Evolutionary conservation across 1,140 invertebrate genomes (phyloP).

Genomic region (Oryzaephilus surinamensis): DNA sequence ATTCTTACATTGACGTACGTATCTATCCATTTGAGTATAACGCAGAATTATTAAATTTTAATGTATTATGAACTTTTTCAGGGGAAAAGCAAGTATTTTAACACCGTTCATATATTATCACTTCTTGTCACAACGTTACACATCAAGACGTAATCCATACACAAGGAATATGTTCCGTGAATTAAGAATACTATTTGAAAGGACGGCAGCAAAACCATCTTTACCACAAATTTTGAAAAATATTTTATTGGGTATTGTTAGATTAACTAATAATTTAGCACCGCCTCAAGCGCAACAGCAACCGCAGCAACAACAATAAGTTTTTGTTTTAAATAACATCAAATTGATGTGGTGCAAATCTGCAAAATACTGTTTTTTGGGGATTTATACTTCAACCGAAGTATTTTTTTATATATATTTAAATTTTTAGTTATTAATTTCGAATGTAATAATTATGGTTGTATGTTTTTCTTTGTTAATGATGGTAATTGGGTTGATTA

Average conservation of each 20-base stretch:
- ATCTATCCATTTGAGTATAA: conserved; percentile 2
- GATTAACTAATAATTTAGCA: conserved; percentile 51
- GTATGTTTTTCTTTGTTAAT: no score
- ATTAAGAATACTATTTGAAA: conserved; percentile 52
- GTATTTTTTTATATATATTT: no score
- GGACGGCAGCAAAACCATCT: conserved; percentile 46
- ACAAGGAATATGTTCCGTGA: conserved; percentile 82
- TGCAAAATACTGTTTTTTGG: no score
- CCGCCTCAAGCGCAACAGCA: conserved; percentile 38
- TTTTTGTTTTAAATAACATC: no score
- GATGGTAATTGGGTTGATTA: no score
- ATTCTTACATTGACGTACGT: conserved; percentile 81
- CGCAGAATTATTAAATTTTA: conserved; percentile 1
- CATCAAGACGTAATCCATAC: conserved; percentile 89
- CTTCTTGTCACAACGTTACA: conserved; percentile 79
- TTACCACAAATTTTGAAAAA: conserved; percentile 48
- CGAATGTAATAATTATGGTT: no score
- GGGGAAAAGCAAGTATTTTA: conserved; percentile 72
- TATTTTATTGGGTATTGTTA: conserved; percentile 42
- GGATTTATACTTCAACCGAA: no score
- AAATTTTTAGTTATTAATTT: no score
- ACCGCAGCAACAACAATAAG: conserved; percentile 13
- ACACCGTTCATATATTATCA: conserved; percentile 93
- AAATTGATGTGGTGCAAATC: no score
- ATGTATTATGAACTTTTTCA: conserved; percentile 44